phyloP scores from a whole-genome alignment of 2,113 vertebrate genomes.

The Suncus etruscus region DNA sequence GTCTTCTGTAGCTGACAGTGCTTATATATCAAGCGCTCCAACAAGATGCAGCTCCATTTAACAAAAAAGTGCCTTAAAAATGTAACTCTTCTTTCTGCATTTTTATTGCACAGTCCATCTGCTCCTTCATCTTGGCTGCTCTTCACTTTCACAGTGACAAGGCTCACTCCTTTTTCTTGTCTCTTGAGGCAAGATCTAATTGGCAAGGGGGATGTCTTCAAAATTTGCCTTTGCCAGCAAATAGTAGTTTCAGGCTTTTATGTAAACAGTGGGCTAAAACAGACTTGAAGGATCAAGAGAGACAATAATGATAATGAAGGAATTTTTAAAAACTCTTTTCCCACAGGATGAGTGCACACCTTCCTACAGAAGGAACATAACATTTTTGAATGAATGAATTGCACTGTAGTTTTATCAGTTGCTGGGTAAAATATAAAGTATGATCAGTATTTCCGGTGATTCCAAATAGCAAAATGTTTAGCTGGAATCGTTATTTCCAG shows the following conservation, averaged over 20 bases:
- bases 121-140: constrained; percentile 80
- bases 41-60: constrained; percentile 84
- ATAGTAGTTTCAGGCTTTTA: constrained; percentile 72
- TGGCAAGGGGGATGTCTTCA: constrained; percentile 81
- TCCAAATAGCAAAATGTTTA: constrained; percentile 61
- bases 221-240: constrained; percentile 79
- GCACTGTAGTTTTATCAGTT: constrained; percentile 21
- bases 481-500: constrained; percentile 54
- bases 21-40: constrained; percentile 83
- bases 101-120: constrained; percentile 84
- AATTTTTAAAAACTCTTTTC: constrained; percentile 36
- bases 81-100: constrained; percentile 83
- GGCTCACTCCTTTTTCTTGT: constrained; percentile 79
- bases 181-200: constrained; percentile 83
- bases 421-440: constrained; percentile 36
- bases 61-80: constrained; percentile 83
- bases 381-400: constrained; percentile 60
- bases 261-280: constrained; percentile 76
- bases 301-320: constrained; percentile 62
- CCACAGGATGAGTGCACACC: constrained; percentile 17
- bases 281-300: constrained; percentile 63
- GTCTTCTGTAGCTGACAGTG: constrained; percentile 82
- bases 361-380: constrained; percentile 27
- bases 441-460: constrained; percentile 58
- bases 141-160: constrained; percentile 79